These are phyloP conservation scores for Eupithecia centaureata DNA, from an alignment of 2,888 invertebrate species.

Conservation along the genomic window DNA sequence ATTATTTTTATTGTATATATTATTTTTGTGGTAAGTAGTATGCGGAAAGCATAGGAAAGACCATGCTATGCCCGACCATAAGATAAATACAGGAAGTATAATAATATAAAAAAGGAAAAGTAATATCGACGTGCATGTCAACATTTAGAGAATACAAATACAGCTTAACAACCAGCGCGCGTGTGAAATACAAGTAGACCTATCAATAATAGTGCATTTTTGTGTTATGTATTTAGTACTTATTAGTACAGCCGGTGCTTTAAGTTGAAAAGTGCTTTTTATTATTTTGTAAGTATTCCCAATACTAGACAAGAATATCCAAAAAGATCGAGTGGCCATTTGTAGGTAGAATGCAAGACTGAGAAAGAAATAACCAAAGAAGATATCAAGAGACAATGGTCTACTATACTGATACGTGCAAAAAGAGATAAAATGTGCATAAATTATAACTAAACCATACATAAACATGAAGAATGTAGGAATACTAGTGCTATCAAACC, in stretches of 20 bases:
- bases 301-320: slow-evolving; percentile 60
- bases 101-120: slow-evolving; percentile 42
- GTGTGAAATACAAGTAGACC: slow-evolving; percentile 31
- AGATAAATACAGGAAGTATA: slow-evolving; percentile 45
- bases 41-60: slow-evolving; percentile 47
- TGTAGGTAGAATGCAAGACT: slow-evolving; percentile 49
- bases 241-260: slow-evolving; percentile 60
- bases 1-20: slow-evolving; percentile 1
- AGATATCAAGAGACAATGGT: slow-evolving; percentile 57
- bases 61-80: slow-evolving; percentile 53
- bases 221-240: slow-evolving; percentile 49
- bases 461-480: slow-evolving; percentile 56
- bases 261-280: slow-evolving; percentile 59
- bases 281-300: slow-evolving; percentile 48
- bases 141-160: slow-evolving; percentile 19
- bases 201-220: slow-evolving; percentile 50
- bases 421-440: slow-evolving; percentile 50
- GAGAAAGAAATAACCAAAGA: slow-evolving; percentile 52
- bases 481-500: slow-evolving; percentile 76
- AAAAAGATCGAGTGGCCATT: slow-evolving; percentile 56
- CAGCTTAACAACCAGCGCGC: slow-evolving; percentile 30
- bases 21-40: slow-evolving; percentile 29
- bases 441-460: slow-evolving; percentile 52
- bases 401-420: slow-evolving; percentile 73
- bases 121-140: slow-evolving; percentile 54